A percentile compares a stretch with the other conserved stretches of the same genome.
Conservation (phyloP, 2,113 vertebrate species). For the Tragelaphus imberbis region DNA sequence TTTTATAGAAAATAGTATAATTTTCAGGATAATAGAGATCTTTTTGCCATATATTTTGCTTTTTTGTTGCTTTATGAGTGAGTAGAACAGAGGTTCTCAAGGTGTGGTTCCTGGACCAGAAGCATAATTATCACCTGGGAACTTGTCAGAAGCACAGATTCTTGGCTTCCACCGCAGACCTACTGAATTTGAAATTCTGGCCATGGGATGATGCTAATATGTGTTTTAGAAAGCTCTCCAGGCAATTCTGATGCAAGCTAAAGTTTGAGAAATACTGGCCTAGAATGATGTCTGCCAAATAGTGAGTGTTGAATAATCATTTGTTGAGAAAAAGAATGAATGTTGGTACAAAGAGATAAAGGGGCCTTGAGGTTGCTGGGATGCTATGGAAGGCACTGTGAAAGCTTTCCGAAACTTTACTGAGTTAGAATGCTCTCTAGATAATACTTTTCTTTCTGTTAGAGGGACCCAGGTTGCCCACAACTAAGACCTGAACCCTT, state of each 20-base stretch:
- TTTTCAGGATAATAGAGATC: background rate
- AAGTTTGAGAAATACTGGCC: background rate
- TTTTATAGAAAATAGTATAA: background rate
- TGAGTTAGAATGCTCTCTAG: background rate
- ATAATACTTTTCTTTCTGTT: background rate
- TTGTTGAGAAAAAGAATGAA: background rate
- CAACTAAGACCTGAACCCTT: background rate
- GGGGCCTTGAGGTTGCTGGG: background rate
- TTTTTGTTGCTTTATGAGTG: background rate
- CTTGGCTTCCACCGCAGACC: background rate
- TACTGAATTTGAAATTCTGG: background rate
- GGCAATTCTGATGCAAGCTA: background rate
- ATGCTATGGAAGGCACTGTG: background rate
- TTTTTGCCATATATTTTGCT: background rate
- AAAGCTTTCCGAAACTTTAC: background rate
- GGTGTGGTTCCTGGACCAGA: background rate
- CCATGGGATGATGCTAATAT: background rate
- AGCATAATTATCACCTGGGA: background rate
- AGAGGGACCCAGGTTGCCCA: background rate
- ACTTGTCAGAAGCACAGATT: background rate
- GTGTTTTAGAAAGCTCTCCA: background rate
- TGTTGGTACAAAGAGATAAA: background rate
- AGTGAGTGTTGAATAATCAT: background rate
- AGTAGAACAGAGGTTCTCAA: background rate
- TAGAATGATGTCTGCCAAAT: background rate